Conservation (phyloP, 2,888 invertebrate species). For the Thymelicus sylvestris region DNA sequence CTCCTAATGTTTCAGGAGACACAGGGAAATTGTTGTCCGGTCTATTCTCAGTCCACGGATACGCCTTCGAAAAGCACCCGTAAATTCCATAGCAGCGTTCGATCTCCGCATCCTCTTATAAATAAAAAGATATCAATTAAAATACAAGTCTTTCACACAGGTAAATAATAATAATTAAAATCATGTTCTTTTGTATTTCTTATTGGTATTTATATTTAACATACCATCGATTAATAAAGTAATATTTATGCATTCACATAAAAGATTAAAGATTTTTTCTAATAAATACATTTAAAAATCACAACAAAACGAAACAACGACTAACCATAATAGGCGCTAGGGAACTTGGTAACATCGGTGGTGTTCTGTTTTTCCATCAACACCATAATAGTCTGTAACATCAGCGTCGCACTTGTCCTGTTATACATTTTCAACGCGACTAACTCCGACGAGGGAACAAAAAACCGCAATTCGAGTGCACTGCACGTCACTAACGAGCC, state of each 20-base stretch:
- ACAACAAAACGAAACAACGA: constrained; percentile 39
- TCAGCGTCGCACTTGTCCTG: constrained; percentile 76
- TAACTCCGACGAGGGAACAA: constrained; percentile 33
- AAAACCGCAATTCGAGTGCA: constrained; percentile 42
- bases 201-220: too few species aligned
- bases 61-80: constrained; percentile 91
- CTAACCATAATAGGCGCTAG: constrained; percentile 68
- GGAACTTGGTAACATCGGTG: constrained; percentile 69
- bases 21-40: constrained; percentile 93
- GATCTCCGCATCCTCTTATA: constrained; percentile 75
- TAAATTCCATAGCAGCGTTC: constrained; percentile 90
- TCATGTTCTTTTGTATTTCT: too few species aligned
- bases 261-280: too few species aligned
- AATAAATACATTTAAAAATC: neutral
- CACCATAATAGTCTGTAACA: constrained; percentile 81
- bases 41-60: constrained; percentile 92
- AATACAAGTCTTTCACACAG: neutral
- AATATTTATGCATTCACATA: too few species aligned
- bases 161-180: too few species aligned
- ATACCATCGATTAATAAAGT: too few species aligned
- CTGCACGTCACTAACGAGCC: constrained; percentile 46
- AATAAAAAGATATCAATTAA: constrained; percentile 36
- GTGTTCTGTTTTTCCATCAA: constrained; percentile 80
- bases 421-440: constrained; percentile 66
- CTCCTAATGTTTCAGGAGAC: constrained; percentile 86